A percentile compares a stretch with the other conserved stretches of the same genome.
These are phyloP conservation scores for Blastomussa wellsi DNA, from an alignment of 92 coral and sea anemone species.

Conservation along the genomic window DNA sequence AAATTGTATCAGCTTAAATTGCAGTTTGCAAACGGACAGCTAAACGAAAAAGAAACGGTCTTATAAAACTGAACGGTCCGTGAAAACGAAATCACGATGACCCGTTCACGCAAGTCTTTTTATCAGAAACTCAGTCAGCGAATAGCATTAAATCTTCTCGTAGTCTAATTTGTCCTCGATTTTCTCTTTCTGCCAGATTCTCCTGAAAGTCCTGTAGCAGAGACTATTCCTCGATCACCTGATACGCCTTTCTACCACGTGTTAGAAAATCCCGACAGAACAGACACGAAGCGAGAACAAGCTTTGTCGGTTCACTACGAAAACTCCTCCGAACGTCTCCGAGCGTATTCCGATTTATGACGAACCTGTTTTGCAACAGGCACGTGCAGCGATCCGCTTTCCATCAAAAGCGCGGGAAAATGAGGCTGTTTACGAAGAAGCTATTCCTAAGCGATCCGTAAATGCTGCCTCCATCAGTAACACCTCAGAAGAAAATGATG, in stretches of 20 bases:
- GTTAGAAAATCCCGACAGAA: constrained; percentile 28
- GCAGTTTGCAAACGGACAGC: too few relatives aligned
- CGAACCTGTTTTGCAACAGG: background rate
- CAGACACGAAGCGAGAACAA: background rate
- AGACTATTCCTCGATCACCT: background rate
- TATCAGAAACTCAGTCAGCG: too few relatives aligned
- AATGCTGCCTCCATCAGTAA: background rate
- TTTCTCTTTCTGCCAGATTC: background rate
- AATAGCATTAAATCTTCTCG: background rate
- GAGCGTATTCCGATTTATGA: constrained; percentile 18
- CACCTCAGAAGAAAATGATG: background rate
- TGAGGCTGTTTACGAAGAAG: background rate
- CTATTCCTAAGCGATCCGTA: background rate
- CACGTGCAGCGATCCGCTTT: background rate
- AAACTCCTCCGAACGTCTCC: background rate
- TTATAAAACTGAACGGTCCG: too few relatives aligned
- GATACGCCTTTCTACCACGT: background rate
- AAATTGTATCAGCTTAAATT: too few relatives aligned
- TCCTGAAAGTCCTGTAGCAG: background rate
- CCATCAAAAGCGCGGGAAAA: background rate
- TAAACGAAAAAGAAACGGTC: too few relatives aligned
- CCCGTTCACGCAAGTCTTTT: too few relatives aligned
- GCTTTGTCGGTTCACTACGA: background rate
- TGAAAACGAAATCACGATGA: too few relatives aligned
- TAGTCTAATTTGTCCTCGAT: background rate